These are phyloP conservation scores for Watsonalla cultraria DNA, from an alignment of 2,888 invertebrate species.

Conservation along the genomic window DNA sequence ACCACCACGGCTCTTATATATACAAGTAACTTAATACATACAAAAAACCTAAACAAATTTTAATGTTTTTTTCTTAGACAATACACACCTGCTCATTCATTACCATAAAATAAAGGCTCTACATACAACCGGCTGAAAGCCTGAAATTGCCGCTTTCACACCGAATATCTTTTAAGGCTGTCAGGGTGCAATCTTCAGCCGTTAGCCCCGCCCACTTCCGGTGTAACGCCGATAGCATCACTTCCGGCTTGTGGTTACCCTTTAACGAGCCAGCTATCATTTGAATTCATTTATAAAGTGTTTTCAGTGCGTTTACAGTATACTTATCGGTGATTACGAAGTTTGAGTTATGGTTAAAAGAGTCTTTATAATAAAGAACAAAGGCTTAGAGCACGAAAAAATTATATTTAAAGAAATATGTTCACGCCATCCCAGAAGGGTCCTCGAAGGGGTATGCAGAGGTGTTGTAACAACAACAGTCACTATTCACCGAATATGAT, in stretches of 20 bases:
- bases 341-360: background rate
- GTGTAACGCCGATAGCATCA: slow-evolving; percentile 36
- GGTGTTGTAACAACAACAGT: no score
- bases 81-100: slow-evolving; percentile 1
- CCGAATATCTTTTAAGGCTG: slow-evolving; percentile 26
- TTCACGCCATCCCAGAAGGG: no score
- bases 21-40: no score
- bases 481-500: no score
- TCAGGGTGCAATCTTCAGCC: slow-evolving; percentile 45
- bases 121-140: slow-evolving; percentile 10
- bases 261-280: slow-evolving; percentile 48
- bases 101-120: slow-evolving; percentile 7
- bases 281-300: slow-evolving; percentile 41
- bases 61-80: background rate
- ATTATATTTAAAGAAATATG: no score
- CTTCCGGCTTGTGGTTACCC: slow-evolving; percentile 38
- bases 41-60: no score
- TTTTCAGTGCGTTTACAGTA: slow-evolving; percentile 14
- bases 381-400: no score
- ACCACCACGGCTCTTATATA: no score
- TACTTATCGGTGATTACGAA: background rate
- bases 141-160: slow-evolving; percentile 22
- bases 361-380: background rate
- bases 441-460: no score
- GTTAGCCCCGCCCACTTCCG: slow-evolving; percentile 48